Conservation (phyloP, 2,797 vertebrate species). For the Microctenopoma steveboyesi region DNA sequence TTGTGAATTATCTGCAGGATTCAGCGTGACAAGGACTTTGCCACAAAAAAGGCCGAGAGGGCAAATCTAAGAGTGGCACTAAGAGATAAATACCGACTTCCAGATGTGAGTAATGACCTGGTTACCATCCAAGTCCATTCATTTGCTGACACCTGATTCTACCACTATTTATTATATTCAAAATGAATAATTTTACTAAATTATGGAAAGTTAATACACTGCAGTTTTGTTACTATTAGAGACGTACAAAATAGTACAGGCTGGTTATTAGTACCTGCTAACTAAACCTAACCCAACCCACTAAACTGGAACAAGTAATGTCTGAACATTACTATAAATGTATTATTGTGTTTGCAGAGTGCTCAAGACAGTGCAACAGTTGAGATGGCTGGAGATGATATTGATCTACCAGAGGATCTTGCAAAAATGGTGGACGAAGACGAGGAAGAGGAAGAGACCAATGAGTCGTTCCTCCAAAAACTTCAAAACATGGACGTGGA, state of each 20-base stretch:
- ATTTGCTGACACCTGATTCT: neutral
- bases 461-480: constrained; percentile 69
- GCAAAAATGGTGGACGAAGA: constrained; percentile 81
- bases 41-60: constrained; percentile 79
- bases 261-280: too few species aligned
- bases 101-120: constrained; percentile 66
- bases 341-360: constrained; percentile 63
- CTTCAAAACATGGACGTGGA: constrained; percentile 79
- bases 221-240: neutral
- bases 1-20: constrained; percentile 54
- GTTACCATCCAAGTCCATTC: neutral
- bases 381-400: constrained; percentile 74
- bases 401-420: constrained; percentile 81
- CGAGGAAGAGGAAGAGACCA: constrained; percentile 75
- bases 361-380: constrained; percentile 79
- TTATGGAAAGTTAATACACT: neutral
- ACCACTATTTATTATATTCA: neutral
- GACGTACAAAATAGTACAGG: neutral
- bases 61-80: constrained; percentile 79
- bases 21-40: constrained; percentile 80
- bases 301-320: too few species aligned
- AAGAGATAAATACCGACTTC: constrained; percentile 81
- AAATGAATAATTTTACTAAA: neutral
- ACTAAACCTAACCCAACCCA: too few species aligned
- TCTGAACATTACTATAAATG: neutral